These are phyloP conservation scores for Rhogogaster chlorosoma DNA, from an alignment of 2,888 invertebrate genomes.

Conservation along the genomic window DNA sequence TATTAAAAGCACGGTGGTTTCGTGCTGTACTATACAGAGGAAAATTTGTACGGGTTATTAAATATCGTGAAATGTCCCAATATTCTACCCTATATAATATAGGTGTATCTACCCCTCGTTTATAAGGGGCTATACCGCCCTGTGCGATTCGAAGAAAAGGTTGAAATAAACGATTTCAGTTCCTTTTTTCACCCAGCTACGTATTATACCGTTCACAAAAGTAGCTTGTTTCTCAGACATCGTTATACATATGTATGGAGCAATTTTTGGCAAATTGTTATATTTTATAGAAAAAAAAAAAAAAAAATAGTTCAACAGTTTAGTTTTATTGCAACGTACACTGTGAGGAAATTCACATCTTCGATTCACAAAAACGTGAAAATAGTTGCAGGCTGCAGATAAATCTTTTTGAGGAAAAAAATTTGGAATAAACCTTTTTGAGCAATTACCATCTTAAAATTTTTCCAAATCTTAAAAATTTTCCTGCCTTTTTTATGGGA, in stretches of 20 bases:
- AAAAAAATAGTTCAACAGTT: too few species aligned
- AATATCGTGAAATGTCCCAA: constrained; percentile 7
- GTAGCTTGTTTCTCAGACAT: background rate
- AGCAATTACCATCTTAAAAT: too few species aligned
- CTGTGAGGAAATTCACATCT: too few species aligned
- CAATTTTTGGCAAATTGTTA: background rate
- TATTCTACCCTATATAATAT: background rate
- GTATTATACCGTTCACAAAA: background rate
- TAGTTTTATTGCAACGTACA: too few species aligned
- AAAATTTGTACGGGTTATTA: constrained; percentile 29
- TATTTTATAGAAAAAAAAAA: too few species aligned
- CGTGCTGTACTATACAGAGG: background rate
- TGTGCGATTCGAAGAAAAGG: background rate
- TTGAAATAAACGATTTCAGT: background rate
- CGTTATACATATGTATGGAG: too few species aligned
- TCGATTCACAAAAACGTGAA: too few species aligned
- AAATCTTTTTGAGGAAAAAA: too few species aligned
- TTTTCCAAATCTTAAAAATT: too few species aligned
- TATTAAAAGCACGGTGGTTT: background rate
- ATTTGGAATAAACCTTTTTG: too few species aligned
- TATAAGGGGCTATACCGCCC: background rate
- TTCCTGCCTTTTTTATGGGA: too few species aligned
- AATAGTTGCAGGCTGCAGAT: too few species aligned
- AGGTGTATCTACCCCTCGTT: background rate
- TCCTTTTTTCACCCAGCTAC: background rate